Conservation (phyloP, 92 coral and sea anemone genomes). For the Actinernus sp. region DNA sequence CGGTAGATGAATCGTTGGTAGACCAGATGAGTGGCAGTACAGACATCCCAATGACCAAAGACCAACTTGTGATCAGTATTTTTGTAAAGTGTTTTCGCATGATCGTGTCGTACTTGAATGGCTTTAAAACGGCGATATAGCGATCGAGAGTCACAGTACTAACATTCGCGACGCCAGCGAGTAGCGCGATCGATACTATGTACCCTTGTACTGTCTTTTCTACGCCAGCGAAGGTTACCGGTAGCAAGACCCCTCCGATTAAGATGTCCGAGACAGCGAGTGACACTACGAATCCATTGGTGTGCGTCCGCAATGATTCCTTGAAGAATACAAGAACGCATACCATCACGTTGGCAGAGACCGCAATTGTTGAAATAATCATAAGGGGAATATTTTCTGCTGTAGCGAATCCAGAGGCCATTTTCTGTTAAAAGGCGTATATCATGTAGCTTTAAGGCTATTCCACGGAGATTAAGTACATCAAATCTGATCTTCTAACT, state of each 20-base stretch:
- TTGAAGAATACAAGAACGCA: conserved; percentile 45
- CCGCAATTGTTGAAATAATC: conserved; percentile 29
- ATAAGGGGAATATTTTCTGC: conserved; percentile 26
- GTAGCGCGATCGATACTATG: conserved; percentile 48
- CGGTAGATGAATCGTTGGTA: conserved; percentile 7
- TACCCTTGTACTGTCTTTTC: conserved; percentile 32
- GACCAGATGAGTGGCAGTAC: conserved; percentile 60
- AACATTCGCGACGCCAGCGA: conserved; percentile 62
- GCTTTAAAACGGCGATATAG: conserved; percentile 56
- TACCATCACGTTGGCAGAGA: conserved; percentile 35
- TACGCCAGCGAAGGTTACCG: conserved; percentile 28
- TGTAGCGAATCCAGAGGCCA: neutral
- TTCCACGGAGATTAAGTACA: too few relatives aligned
- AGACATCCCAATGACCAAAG: conserved; percentile 29
- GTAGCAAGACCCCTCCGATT: conserved; percentile 52
- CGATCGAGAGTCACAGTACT: conserved; percentile 54
- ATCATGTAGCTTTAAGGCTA: too few relatives aligned
- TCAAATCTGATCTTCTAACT: too few relatives aligned
- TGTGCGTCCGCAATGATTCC: conserved; percentile 43
- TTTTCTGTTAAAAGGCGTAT: too few relatives aligned
- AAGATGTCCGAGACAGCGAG: conserved; percentile 62
- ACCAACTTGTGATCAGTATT: conserved; percentile 37
- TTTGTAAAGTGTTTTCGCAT: conserved; percentile 33
- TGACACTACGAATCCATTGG: conserved; percentile 61
- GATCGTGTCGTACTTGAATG: conserved; percentile 36